Base-by-base conservation (phyloP, 1,140 invertebrate species). In the Globodera ellingtonae region DNA sequence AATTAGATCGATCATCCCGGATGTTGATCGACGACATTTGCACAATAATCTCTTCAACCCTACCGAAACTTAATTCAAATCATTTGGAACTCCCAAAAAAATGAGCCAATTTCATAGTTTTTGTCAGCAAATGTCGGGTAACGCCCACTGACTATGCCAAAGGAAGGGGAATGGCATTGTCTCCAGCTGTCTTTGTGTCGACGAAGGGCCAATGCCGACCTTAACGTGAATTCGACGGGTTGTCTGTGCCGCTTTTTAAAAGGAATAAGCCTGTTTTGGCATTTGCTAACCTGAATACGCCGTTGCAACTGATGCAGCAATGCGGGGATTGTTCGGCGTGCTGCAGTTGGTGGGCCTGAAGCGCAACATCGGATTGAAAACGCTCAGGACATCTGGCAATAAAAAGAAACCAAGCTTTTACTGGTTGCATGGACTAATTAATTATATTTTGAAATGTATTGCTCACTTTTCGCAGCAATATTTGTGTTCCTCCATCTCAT, bases 151-250 rank as follows among this genome's bases (percentile, higher is more conserved):
- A 80, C 52, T 10, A 86, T 21, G 52, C 84, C 84, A 66, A 85
- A 83, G n/a, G 84, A 79, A 35, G 86, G 83, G 13, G 47, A 73
- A 69, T 87, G 86, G 77, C 84, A 85, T 48, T 79, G 79, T 8
- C 85, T 72, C 59, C 75, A 81, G 48, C 87, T 84, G 65, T 86
- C 84, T 62, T 87, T 80, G 66, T 85, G 84, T 6, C 84, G 85
- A 6, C 84, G 73, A 18, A 85, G 66, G 24, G 84, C 84, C 21
- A 87, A 48, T n/a, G 82, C 78, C 5, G 85, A 87, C 24, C 84
- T 81, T n/a, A 76, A 73, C 35, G 24, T 76, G 46, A 66, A 65
- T 75, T 66, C n/a, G 13, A 75, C 10, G 44, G 15, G 13, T 21
- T 15, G 46, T 46, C 48, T 21, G 24, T 4, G 7, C 15, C 15